Percentiles rank a stretch among this genome's conserved stretches.
Conservation (phyloP, 2,113 vertebrate species). For the Gymnogyps californianus region DNA sequence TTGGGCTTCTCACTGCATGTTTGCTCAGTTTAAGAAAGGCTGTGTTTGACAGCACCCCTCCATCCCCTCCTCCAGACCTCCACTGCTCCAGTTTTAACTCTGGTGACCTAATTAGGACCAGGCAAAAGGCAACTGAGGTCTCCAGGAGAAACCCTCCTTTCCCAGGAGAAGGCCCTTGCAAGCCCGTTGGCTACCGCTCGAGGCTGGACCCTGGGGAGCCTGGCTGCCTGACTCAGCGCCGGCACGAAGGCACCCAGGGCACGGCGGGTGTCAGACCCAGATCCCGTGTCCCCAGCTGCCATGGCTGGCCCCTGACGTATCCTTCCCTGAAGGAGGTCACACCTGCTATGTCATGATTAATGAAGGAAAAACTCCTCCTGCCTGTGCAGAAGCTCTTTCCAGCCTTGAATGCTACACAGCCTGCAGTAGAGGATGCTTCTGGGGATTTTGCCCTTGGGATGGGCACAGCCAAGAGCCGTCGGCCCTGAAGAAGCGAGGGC, state of each 20-base stretch:
- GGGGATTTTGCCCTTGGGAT: neutral
- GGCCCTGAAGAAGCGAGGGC: neutral
- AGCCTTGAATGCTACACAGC: neutral
- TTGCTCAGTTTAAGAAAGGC: neutral
- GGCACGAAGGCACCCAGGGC: neutral
- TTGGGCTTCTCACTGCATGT: neutral
- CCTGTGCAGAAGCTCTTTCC: neutral
- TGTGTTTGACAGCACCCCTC: neutral
- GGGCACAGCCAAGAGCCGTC: rapidly evolving
- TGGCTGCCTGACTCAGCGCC: neutral
- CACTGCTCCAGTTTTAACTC: neutral
- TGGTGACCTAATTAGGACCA: neutral
- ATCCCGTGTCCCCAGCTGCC: neutral
- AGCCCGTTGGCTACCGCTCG: rapidly evolving
- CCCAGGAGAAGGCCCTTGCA: neutral
- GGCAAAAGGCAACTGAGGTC: neutral
- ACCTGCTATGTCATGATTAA: neutral
- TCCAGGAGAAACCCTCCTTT: neutral
- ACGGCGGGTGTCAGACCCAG: neutral
- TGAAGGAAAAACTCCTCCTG: neutral
- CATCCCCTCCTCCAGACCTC: neutral
- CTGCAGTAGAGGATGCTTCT: neutral
- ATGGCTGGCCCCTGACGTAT: neutral
- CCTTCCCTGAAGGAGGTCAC: neutral
- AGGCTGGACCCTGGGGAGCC: neutral